phyloP scores from a whole-genome alignment of 2,113 vertebrate genomes.

The Tychaedon coryphoeus region DNA sequence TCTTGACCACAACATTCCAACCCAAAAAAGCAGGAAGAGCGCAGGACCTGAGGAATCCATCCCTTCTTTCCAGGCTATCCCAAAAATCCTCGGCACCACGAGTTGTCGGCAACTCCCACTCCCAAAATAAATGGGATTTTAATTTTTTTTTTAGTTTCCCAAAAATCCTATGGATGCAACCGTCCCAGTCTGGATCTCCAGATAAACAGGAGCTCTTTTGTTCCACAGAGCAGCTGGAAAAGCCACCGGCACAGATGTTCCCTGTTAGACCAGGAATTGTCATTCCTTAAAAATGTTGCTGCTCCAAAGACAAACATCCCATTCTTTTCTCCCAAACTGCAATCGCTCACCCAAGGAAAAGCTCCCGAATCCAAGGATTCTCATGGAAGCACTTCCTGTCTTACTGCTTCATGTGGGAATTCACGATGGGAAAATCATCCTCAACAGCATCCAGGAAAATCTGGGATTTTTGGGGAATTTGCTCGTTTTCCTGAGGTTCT shows the following conservation, averaged over 20 bases:
- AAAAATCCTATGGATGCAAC: not conserved
- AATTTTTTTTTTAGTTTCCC: not conserved
- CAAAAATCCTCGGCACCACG: not conserved
- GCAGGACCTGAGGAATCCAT: not conserved
- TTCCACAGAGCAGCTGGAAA: not conserved
- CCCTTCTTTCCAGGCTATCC: not conserved
- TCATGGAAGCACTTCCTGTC: not conserved
- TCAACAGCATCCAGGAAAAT: not conserved
- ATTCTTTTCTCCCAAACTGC: not conserved
- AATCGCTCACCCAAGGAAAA: not conserved
- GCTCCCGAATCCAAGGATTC: not conserved
- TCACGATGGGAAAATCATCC: not conserved
- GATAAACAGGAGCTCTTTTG: slow-evolving; percentile 45
- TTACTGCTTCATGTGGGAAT: not conserved
- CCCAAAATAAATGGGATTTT: not conserved
- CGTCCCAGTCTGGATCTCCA: not conserved
- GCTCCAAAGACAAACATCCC: not conserved
- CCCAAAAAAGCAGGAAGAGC: not conserved
- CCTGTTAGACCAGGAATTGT: slow-evolving; percentile 18
- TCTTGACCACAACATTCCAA: not conserved
- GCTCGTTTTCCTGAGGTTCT: not conserved
- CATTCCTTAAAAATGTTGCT: not conserved
- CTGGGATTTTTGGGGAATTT: not conserved
- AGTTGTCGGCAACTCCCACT: not conserved
- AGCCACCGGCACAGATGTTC: slow-evolving; percentile 19